These are phyloP conservation scores for Anagrus nilaparvatae DNA, from an alignment of 1,140 invertebrate genomes.

Conservation along the genomic window DNA sequence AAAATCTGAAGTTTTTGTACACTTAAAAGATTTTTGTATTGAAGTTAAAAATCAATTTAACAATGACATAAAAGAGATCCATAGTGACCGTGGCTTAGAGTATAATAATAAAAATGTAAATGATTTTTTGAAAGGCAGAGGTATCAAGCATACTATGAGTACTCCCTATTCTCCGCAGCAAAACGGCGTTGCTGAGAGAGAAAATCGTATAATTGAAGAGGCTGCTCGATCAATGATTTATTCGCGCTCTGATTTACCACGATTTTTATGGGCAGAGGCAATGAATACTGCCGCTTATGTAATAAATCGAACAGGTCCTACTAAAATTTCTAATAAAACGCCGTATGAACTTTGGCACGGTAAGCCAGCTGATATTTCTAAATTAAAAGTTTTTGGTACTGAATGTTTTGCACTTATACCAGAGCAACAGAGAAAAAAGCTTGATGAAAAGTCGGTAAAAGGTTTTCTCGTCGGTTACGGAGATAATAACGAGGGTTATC, in stretches of 20 bases:
- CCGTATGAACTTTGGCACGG: slow-evolving; percentile 27
- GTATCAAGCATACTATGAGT: slow-evolving; percentile 16
- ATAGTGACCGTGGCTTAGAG: slow-evolving; percentile 20
- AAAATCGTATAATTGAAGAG: slow-evolving; percentile 30
- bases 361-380: slow-evolving; percentile 7
- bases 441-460: slow-evolving; percentile 22
- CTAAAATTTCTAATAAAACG: slow-evolving; percentile 18
- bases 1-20: slow-evolving; percentile 14
- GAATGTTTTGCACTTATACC: slow-evolving; percentile 21
- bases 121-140: slow-evolving; percentile 11
- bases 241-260: slow-evolving; percentile 1
- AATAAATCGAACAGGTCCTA: slow-evolving; percentile 27
- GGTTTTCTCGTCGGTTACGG: slow-evolving; percentile 21
- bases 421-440: slow-evolving; percentile 19
- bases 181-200: slow-evolving; percentile 25
- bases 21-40: slow-evolving; percentile 9
- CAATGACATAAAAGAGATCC: slow-evolving; percentile 12
- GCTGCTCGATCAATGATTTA: slow-evolving; percentile 23
- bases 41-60: slow-evolving; percentile 2
- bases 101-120: slow-evolving; percentile 14
- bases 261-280: slow-evolving; percentile 26
- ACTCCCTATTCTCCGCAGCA: slow-evolving; percentile 18
- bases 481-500: neutral
- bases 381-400: slow-evolving; percentile 16
- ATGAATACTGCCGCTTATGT: slow-evolving; percentile 28